Base-by-base conservation (phyloP, 1,140 invertebrate genomes). In the Chelonus insularis region DNA sequence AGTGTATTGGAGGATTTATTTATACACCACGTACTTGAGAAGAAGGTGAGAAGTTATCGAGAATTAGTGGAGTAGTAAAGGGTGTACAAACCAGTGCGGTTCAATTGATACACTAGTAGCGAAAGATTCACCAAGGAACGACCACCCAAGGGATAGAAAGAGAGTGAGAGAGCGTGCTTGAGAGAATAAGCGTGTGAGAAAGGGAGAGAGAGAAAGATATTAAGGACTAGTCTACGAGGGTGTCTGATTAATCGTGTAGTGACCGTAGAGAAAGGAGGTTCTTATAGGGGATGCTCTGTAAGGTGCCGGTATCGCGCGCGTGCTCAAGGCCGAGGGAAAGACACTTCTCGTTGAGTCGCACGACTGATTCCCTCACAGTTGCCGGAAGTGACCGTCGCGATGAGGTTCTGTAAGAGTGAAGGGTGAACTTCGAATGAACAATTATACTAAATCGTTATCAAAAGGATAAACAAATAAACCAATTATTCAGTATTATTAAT, bases 251-350 rank as follows among this genome's bases (percentile, higher is more conserved):
- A 51, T 6, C 14, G 25, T 16, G 7, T 16, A 21, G 29, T 51
- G 48, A 32, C 11, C 23, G 23, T 34, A 12, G 23, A 51, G 29
- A 21, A 23, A 14, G 23, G 23, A 23, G 11, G 12, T 16, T n/a
- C n/a, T 21, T 5, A 23, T 7, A 14, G 23, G 45, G 14, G 14
- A 48, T 18, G 45, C 21, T 20, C 21, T 16, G n/a, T 32, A 16
- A 51, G 12, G 25, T 51, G 25, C n/a, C 48, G 48, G 48, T 32
- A 51, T 34, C 29, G 25, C 48, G 48, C 48, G 48, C 29, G 48
- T 51, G 48, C 25, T 14, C 23, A 16, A 34, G 29, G 29, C 11
- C 25, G 23, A 51, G 25, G 11, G 21, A 32, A 23, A 51, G 12
- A 16, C 48, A 16, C 11, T 23, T 51, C 12, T 34, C 48, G 25